A percentile compares a stretch with the other conserved stretches of the same genome.
phyloP scores from a whole-genome alignment of 2,113 vertebrate genomes.

The Alligator mississippiensis region DNA sequence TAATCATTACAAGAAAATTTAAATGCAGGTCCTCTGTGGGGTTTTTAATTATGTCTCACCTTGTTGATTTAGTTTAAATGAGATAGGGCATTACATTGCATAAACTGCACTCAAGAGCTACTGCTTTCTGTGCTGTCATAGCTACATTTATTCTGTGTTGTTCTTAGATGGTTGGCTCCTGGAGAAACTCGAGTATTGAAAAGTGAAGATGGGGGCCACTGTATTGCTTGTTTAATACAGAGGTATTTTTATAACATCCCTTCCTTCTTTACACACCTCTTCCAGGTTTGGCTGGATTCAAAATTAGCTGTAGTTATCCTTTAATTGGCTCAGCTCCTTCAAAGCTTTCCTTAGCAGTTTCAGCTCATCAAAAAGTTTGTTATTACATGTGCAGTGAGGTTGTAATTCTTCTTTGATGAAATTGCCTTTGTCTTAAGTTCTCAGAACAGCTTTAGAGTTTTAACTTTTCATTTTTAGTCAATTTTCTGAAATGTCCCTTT shows the following conservation, averaged over 20 bases:
- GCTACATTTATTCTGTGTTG: not conserved
- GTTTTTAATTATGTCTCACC: not conserved
- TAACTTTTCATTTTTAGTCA: not conserved
- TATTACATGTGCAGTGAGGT: not conserved
- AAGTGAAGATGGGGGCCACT: constrained; percentile 17
- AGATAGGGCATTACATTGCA: not conserved
- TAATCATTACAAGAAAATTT: not conserved
- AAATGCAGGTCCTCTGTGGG: not conserved
- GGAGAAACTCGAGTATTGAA: not conserved
- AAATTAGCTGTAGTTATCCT: constrained; percentile 32
- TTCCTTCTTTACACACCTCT: not conserved
- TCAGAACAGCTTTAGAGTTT: not conserved
- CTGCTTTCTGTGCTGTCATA: constrained; percentile 5
- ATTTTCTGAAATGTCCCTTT: not conserved
- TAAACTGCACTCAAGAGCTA: fast-evolving
- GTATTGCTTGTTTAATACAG: constrained; percentile 11
- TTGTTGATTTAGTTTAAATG: not conserved
- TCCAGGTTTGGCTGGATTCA: constrained; percentile 31
- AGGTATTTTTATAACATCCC: constrained; percentile 9
- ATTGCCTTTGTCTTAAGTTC: not conserved
- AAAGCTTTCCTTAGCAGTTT: not conserved
- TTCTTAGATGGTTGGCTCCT: not conserved
- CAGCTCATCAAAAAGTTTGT: not conserved
- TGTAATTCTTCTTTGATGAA: not conserved
- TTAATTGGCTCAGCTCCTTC: not conserved